Evolutionary conservation across 2,797 vertebrate genomes (phyloP).

Genomic region (Ceryle rudis): DNA sequence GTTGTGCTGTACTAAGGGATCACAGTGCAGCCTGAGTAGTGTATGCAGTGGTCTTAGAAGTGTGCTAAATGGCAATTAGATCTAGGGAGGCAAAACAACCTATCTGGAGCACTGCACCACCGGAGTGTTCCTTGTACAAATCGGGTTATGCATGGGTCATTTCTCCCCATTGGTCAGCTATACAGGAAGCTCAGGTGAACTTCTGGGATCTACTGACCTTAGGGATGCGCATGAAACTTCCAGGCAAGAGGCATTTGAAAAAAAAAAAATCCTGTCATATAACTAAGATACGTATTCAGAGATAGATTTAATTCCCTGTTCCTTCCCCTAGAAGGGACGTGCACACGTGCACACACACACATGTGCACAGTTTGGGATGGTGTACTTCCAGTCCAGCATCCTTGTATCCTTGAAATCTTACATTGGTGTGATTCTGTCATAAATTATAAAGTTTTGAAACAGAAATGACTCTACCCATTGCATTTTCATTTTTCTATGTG

Average conservation of each 20-base stretch:
- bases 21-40: not conserved
- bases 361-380: not conserved
- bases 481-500: not conserved
- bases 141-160: not conserved
- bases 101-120: not conserved
- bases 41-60: not conserved
- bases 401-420: not conserved
- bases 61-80: not conserved
- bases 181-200: not conserved
- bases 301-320: not conserved
- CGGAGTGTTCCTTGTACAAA: rapidly evolving
- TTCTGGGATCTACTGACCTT: not conserved
- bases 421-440: not conserved
- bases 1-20: not conserved
- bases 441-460: not conserved
- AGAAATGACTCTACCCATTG: not conserved
- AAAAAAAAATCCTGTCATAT: not conserved
- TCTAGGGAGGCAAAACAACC: not conserved
- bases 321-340: not conserved
- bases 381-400: not conserved
- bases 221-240: not conserved
- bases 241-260: not conserved
- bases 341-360: not conserved
- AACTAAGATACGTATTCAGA: not conserved
- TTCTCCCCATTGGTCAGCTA: not conserved